Conservation (phyloP, 2,797 vertebrate genomes). For the Coracias cyanogaster region DNA sequence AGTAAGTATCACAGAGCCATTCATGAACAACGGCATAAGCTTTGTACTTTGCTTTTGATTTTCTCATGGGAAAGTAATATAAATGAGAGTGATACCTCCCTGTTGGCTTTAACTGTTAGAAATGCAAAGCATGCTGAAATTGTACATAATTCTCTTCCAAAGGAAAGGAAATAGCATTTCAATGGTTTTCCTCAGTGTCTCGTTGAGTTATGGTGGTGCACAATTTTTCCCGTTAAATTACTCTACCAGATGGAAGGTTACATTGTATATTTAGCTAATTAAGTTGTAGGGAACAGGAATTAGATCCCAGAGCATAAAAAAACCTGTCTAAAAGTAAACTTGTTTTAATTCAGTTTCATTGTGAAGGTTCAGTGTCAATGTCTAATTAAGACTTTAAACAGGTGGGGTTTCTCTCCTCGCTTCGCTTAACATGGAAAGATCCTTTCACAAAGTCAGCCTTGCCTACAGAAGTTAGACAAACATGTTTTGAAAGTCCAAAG, state of each 20-base stretch:
- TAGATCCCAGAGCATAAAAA: constrained; percentile 71
- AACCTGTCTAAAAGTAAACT: constrained; percentile 75
- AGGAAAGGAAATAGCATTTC: constrained; percentile 93
- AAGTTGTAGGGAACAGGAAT: constrained; percentile 82
- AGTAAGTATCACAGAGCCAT: constrained; percentile 83
- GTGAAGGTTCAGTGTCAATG: background rate
- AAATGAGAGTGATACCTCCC: constrained; percentile 90
- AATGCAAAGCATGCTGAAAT: constrained; percentile 87
- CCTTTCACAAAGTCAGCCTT: background rate
- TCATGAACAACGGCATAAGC: constrained; percentile 84
- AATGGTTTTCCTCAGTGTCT: constrained; percentile 90
- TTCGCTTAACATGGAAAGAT: constrained; percentile 31
- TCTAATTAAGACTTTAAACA: constrained; percentile 57
- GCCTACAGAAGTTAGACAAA: background rate
- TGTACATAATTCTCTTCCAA: constrained; percentile 91
- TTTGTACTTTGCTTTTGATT: constrained; percentile 86
- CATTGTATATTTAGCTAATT: constrained; percentile 87
- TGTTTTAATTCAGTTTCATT: constrained; percentile 66
- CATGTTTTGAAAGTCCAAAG: background rate
- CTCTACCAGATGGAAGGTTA: constrained; percentile 88
- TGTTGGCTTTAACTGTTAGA: constrained; percentile 85
- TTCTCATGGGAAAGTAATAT: constrained; percentile 89
- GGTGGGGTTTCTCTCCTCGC: background rate
- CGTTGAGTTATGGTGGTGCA: constrained; percentile 89
- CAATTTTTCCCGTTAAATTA: constrained; percentile 89